Evolutionary conservation across 2,888 invertebrate species (phyloP).

Genomic region (Orthonevra nobilis): DNA sequence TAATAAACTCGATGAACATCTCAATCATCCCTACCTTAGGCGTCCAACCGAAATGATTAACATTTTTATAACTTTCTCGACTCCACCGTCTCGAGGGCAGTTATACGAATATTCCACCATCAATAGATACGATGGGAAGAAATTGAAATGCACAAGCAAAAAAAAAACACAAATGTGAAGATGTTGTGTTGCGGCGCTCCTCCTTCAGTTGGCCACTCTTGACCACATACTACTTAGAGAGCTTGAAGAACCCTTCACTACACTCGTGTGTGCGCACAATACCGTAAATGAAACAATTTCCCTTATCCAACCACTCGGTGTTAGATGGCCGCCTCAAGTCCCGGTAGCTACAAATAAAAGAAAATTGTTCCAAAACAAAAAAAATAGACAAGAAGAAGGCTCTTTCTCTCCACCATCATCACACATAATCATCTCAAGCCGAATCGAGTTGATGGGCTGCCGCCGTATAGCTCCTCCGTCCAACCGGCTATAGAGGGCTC

Average conservation of each 20-base stretch:
- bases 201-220: slow-evolving; percentile 26
- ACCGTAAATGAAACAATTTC: slow-evolving; percentile 29
- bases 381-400: background rate
- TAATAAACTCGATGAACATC: slow-evolving; percentile 56
- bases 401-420: slow-evolving; percentile 18
- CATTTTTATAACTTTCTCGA: slow-evolving; percentile 54
- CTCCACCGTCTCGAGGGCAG: slow-evolving; percentile 11
- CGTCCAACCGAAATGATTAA: slow-evolving; percentile 46
- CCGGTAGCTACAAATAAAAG: slow-evolving; percentile 45
- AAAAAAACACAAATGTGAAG: slow-evolving; percentile 16
- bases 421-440: slow-evolving; percentile 25
- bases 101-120: slow-evolving; percentile 37
- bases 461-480: no score
- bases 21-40: slow-evolving; percentile 47
- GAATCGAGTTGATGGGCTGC: background rate
- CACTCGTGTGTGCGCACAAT: background rate
- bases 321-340: slow-evolving; percentile 31
- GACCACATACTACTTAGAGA: slow-evolving; percentile 47
- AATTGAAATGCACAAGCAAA: slow-evolving; percentile 35
- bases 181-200: slow-evolving; percentile 9
- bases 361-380: slow-evolving; percentile 22
- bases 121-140: slow-evolving; percentile 40
- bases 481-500: slow-evolving; percentile 21
- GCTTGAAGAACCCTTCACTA: slow-evolving; percentile 36
- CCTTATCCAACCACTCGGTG: slow-evolving; percentile 26